Conservation (phyloP, 2,797 vertebrate species). For the Sebastes minor region DNA sequence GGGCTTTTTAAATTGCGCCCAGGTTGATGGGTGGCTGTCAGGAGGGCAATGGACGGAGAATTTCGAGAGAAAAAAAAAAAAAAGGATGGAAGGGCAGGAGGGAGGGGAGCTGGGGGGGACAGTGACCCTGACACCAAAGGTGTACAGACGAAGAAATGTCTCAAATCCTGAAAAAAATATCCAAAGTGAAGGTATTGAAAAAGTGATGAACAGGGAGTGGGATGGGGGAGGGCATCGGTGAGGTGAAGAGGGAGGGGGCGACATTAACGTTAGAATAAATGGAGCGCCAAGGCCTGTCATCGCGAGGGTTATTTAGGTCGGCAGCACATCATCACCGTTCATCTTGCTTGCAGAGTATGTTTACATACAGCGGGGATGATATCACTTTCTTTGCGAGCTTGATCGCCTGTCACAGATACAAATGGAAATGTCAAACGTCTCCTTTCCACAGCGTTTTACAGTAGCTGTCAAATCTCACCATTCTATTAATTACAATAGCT, state of each 20-base stretch:
- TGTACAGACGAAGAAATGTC: conserved; percentile 29
- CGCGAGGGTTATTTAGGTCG: conserved; percentile 33
- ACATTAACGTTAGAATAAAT: conserved; percentile 37
- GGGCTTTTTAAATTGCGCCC: conserved; percentile 81
- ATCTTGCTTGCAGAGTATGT: conserved; percentile 36
- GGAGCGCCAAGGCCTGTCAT: conserved; percentile 28
- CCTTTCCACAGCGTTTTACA: neutral
- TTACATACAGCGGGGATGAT: conserved; percentile 54
- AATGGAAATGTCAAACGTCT: conserved; percentile 52
- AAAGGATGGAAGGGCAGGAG: neutral
- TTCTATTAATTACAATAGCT: conserved; percentile 38
- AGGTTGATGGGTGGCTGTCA: conserved; percentile 79
- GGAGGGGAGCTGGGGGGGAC: conserved; percentile 17
- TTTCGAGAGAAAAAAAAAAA: conserved; percentile 30
- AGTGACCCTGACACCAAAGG: conserved; percentile 54
- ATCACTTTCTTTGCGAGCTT: conserved; percentile 14
- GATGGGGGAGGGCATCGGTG: neutral
- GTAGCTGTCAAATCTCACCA: conserved; percentile 14
- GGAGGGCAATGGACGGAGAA: conserved; percentile 68
- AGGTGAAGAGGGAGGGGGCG: neutral
- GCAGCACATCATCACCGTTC: conserved; percentile 34
- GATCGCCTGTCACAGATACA: conserved; percentile 45
- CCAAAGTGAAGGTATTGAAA: neutral
- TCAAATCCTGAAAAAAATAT: conserved; percentile 13
- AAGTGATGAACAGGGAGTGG: neutral